Evolutionary conservation across 2,113 vertebrate species (phyloP), one percentile per base, ranked within the genome.

Genomic region (Ctenodactylus gundi): DNA sequence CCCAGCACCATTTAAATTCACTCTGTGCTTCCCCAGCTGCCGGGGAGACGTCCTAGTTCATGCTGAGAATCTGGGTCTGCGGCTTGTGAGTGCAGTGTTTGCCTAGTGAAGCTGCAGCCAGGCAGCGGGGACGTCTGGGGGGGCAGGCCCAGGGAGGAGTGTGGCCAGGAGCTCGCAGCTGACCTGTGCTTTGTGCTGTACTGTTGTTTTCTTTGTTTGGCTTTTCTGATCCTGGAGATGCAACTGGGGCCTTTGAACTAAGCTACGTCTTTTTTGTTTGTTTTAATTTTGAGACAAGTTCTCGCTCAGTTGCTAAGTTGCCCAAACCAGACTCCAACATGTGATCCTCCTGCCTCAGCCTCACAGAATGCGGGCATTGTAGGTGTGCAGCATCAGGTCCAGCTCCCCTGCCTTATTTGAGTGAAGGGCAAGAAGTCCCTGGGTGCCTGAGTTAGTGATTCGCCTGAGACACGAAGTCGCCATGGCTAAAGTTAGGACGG

Each of bases 11-110:
- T 68, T 92, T 72, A 93, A 83, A 86, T 97, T 97, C 95, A 95
- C 67, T 36, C 96, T 77, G 80, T 78, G 21, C 78, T 86, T 78
- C 78, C 97, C 93, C 0, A 1, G 14, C 93, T 95, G 84, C 97
- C 91, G 76, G 96, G 96, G 97, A 93, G 96, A 91, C 34, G 29
- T 91, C 97, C 95, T 97, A 46, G 73, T 95, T 97, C 93, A 94
- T 60, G 96, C 90, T 10, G 80, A 93, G 97, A 97, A 98, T 98
- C 97, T 97, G 96, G 98, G 98, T 98, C 98, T 97, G 96, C 96
- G 93, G 94, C 91, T 8, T 95, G 90, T 80, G 94, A 97, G 97
- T 55, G 65, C 23, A 86, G 89, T 60, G 11, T 93, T 92, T 82
- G 85, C 1, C 95, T 96, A 97, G 64, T 1, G 31, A 78, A 36